Conservation (phyloP, 2,888 invertebrate species). For the Microchrysa polita region DNA sequence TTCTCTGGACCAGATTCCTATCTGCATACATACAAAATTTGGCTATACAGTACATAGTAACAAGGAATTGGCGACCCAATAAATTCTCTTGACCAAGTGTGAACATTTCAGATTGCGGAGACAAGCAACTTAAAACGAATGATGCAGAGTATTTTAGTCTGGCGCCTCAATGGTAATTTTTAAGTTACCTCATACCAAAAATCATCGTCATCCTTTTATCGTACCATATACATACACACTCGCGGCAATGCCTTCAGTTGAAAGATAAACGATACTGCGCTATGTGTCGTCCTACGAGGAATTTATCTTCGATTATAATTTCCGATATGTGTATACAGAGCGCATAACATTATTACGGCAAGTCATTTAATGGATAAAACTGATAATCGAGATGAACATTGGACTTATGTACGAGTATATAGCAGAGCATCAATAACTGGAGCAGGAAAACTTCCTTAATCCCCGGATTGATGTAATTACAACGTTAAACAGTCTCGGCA, state of each 20-base stretch:
- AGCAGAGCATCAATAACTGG: slow-evolving; percentile 7
- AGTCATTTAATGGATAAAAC: slow-evolving; percentile 35
- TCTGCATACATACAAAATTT: slow-evolving; percentile 24
- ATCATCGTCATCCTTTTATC: neutral
- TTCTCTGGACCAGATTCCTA: neutral
- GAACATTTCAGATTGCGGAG: slow-evolving; percentile 9
- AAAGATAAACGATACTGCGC: neutral
- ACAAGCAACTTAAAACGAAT: slow-evolving; percentile 30
- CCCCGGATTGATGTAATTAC: neutral
- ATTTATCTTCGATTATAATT: slow-evolving; percentile 32
- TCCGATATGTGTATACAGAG: slow-evolving; percentile 29
- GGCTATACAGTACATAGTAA: too few species aligned
- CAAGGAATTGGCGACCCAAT: slow-evolving; percentile 3
- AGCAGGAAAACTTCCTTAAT: neutral
- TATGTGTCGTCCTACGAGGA: slow-evolving; percentile 16
- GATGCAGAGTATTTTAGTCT: slow-evolving; percentile 36
- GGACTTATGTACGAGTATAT: too few species aligned
- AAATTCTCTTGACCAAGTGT: neutral
- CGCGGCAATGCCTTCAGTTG: too few species aligned
- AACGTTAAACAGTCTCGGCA: slow-evolving; percentile 17
- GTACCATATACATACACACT: neutral
- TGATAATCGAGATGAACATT: slow-evolving; percentile 24
- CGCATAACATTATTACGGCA: slow-evolving; percentile 25
- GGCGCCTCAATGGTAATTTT: slow-evolving; percentile 35
- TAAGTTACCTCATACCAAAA: slow-evolving; percentile 32